These are phyloP conservation scores for Apis dorsata DNA, from an alignment of 1,140 invertebrate genomes.

Conservation along the genomic window DNA sequence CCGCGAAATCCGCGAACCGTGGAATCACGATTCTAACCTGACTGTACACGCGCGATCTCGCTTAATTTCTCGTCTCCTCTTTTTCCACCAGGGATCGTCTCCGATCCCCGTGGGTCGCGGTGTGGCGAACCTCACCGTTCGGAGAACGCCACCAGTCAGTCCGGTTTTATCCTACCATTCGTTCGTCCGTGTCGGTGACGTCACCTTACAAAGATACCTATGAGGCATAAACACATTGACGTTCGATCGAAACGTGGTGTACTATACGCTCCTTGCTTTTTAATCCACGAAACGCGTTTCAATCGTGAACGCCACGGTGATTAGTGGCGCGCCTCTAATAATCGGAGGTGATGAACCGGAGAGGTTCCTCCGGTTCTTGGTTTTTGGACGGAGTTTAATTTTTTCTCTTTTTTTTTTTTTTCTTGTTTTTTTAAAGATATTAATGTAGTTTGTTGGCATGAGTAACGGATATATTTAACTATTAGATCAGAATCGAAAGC, in stretches of 20 bases:
- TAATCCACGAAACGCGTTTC: background rate
- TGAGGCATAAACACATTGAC: slow-evolving; percentile 58
- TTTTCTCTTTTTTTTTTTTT: background rate
- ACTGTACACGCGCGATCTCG: slow-evolving; percentile 1
- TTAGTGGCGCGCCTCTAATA: background rate
- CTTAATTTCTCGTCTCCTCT: slow-evolving; percentile 5
- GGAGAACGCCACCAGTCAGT: slow-evolving; percentile 78
- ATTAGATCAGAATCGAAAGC: slow-evolving; percentile 7
- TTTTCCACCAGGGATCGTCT: slow-evolving; percentile 38
- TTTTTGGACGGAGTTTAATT: background rate
- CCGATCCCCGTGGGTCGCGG: slow-evolving; percentile 36
- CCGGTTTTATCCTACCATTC: slow-evolving; percentile 77
- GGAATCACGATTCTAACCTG: slow-evolving; percentile 17
- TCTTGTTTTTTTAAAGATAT: no score
- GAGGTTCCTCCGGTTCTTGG: background rate
- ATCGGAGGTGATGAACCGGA: background rate
- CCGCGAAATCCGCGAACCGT: slow-evolving; percentile 3
- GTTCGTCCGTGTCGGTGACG: slow-evolving; percentile 72
- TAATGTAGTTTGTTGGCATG: no score
- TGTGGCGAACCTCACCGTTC: slow-evolving; percentile 69
- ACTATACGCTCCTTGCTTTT: background rate
- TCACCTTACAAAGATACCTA: slow-evolving; percentile 70
- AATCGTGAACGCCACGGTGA: background rate
- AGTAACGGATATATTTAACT: background rate
- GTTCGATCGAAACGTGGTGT: slow-evolving; percentile 11